Base-by-base conservation (phyloP, 1,140 invertebrate species). In the Brachionus rubens region DNA sequence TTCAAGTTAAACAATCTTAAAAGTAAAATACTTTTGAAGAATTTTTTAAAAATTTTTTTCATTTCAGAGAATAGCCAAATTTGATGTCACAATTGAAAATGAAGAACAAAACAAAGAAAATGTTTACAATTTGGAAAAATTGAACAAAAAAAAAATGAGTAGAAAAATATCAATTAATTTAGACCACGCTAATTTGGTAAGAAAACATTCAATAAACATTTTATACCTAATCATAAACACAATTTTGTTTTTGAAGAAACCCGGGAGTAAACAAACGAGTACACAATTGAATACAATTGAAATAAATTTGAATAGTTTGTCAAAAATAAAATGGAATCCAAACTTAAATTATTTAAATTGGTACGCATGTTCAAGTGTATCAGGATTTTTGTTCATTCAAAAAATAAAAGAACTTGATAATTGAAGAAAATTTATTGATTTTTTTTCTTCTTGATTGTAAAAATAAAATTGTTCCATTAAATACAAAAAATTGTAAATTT, bases 301-400 rank as follows among this genome's bases (percentile, higher is more conserved):
- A 10, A 36, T 72, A 14, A 50, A 48, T 47, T 16, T 24, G 28
- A 72, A 48, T 21, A 50, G 46, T 52, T 48, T 48, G 26, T 30
- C 46, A 2, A 72, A 72, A 54, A 54, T 72, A 48, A 72, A 28
- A 72, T 72, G 68, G 68, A 72, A 72, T 21, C 30, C 24, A 40
- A 72, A 72, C n/a, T 16, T 54, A 28, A 28, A n/a, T 10, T 54
- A 50, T 72, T 21, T 54, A 10, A 72, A 72, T 72, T 72, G 68
- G 68, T 72, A 72, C 30, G 43, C 46, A 14, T 70, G 65, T 50
- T 30, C 68, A 4, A 41, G 68, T 50, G 24, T 50, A 24, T 33
- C 68, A 12, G 68, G 68, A 19, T 72, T 72, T 54, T 50, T 72
- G 50, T 54, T 72, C 21, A 48, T 70, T 26, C 65, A 70, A 26